Percentiles rank a stretch among this genome's conserved stretches.
phyloP scores from a whole-genome alignment of 2,888 invertebrate species.

The Lasioglossum lativentre region DNA sequence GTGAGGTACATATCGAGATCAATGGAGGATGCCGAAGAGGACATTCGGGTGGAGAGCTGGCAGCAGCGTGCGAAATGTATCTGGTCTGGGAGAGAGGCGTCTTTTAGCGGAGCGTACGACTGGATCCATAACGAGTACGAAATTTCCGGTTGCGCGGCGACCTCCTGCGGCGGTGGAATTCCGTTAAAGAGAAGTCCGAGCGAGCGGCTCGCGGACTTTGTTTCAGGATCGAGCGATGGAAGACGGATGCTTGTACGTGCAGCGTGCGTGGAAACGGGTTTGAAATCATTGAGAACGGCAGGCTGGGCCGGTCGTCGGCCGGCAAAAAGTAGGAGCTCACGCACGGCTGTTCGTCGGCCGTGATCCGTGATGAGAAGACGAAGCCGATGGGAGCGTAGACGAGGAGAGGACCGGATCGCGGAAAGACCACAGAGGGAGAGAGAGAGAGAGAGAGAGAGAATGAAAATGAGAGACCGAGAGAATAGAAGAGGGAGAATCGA shows the following conservation, averaged over 20 bases:
- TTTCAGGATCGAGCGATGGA: slow-evolving; percentile 37
- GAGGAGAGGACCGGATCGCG: slow-evolving; percentile 27
- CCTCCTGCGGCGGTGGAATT: slow-evolving; percentile 33
- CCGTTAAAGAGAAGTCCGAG: slow-evolving; percentile 47
- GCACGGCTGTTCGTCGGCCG: slow-evolving; percentile 69
- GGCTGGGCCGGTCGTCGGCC: slow-evolving; percentile 69
- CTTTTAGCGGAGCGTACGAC: neutral
- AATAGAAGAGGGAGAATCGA: slow-evolving; percentile 24
- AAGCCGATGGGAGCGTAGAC: slow-evolving; percentile 29
- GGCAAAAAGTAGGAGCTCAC: slow-evolving; percentile 70
- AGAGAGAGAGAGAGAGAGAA: neutral
- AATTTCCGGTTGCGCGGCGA: slow-evolving; percentile 24
- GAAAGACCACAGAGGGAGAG: neutral
- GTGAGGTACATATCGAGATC: neutral
- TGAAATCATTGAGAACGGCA: slow-evolving; percentile 74
- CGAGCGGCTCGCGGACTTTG: slow-evolving; percentile 40
- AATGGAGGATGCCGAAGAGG: neutral
- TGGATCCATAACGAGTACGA: slow-evolving; percentile 15
- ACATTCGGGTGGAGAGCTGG: neutral
- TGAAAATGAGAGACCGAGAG: neutral
- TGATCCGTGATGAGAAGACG: slow-evolving; percentile 69
- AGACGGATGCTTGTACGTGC: slow-evolving; percentile 46
- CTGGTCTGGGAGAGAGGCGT: neutral
- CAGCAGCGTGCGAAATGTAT: neutral
- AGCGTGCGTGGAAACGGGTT: slow-evolving; percentile 70